Conservation (phyloP, 35 echinoderm and acorn worm genomes). For the Ptychodera flava region DNA sequence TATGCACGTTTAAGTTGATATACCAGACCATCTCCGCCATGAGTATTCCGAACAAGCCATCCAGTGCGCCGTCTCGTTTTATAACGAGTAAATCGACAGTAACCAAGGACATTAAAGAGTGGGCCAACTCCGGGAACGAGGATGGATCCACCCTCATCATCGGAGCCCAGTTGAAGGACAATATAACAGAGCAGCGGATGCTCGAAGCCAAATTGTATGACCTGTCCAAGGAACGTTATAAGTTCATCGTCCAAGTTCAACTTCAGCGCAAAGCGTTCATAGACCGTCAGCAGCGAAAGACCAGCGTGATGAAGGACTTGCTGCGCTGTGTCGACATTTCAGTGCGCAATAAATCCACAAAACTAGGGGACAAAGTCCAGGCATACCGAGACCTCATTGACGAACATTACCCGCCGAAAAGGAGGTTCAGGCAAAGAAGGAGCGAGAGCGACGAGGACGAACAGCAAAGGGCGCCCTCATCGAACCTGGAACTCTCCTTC, state of each 20-base stretch:
- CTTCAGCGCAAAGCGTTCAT: constrained; percentile 91
- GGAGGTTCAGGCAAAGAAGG: neutral
- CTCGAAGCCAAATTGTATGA: constrained; percentile 74
- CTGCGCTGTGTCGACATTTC: constrained; percentile 57
- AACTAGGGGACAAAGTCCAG: constrained; percentile 35
- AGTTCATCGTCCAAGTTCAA: constrained; percentile 88
- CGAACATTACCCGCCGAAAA: constrained; percentile 32
- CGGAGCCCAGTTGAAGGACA: constrained; percentile 88
- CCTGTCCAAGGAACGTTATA: constrained; percentile 85
- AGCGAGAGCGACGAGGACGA: neutral
- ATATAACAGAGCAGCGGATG: constrained; percentile 82
- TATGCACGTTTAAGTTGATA: no score
- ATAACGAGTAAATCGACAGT: constrained; percentile 61
- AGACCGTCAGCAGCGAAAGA: constrained; percentile 70
- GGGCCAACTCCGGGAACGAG: constrained; percentile 72
- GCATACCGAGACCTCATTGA: constrained; percentile 36
- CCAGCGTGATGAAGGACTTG: constrained; percentile 86
- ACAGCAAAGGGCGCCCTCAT: neutral
- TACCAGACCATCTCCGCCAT: no score
- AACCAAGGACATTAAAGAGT: constrained; percentile 74
- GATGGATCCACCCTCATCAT: constrained; percentile 37
- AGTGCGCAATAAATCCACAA: constrained; percentile 27
- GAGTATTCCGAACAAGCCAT: constrained; percentile 9
- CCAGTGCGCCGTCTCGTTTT: constrained; percentile 62
- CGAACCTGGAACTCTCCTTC: neutral